Percentiles rank a stretch among this genome's conserved stretches.
These are phyloP conservation scores for Callopanchax toddi DNA, from an alignment of 2,113 vertebrate genomes.

Conservation along the genomic window DNA sequence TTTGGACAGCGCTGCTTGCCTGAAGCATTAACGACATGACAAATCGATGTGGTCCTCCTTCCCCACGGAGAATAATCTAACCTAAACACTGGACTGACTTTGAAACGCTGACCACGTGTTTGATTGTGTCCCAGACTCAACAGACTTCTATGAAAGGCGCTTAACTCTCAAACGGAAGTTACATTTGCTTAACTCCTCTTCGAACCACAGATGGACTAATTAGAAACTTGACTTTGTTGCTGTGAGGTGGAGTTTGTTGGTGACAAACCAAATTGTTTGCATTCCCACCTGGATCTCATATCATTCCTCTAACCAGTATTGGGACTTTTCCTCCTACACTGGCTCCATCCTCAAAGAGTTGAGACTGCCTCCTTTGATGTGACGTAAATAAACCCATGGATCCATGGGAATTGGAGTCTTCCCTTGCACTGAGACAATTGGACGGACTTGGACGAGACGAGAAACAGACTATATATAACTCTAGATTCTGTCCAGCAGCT, in stretches of 20 bases:
- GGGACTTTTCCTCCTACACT: constrained; percentile 53
- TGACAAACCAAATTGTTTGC: no score
- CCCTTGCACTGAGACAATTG: constrained; percentile 77
- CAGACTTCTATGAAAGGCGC: constrained; percentile 66
- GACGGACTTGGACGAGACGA: constrained; percentile 72
- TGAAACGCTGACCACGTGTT: constrained; percentile 57
- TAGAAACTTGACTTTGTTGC: constrained; percentile 53
- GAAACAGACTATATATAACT: constrained; percentile 53
- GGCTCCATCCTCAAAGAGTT: constrained; percentile 55
- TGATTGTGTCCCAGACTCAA: constrained; percentile 59
- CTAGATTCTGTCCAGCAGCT: constrained; percentile 66
- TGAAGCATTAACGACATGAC: constrained; percentile 70
- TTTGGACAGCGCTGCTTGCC: constrained; percentile 62
- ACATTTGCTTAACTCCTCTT: constrained; percentile 20
- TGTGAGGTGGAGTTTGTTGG: constrained; percentile 56
- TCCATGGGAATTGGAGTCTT: constrained; percentile 79
- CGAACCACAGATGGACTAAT: constrained; percentile 59
- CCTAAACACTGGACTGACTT: constrained; percentile 78
- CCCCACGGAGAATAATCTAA: constrained; percentile 38
- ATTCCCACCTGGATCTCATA: constrained; percentile 62
- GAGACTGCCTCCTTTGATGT: constrained; percentile 62
- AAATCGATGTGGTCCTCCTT: constrained; percentile 33
- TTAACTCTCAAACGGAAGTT: constrained; percentile 46
- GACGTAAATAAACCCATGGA: constrained; percentile 71
- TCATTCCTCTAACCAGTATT: constrained; percentile 70